Conservation (phyloP, 2,113 vertebrate species). For the Apus apus region DNA sequence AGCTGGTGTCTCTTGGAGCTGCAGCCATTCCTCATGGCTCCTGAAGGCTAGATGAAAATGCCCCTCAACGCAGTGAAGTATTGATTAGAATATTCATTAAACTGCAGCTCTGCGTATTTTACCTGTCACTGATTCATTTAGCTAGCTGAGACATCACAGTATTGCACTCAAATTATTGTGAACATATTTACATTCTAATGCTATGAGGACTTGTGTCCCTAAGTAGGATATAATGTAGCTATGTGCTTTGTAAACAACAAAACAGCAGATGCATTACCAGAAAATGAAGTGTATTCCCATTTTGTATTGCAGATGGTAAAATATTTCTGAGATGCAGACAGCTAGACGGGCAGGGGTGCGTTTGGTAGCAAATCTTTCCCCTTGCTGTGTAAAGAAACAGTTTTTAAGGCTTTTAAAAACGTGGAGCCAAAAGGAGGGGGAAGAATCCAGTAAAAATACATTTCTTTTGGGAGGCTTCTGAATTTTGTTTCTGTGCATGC, state of each 20-base stretch:
- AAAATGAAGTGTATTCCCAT: constrained; percentile 67
- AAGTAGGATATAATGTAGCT: constrained; percentile 70
- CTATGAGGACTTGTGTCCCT: constrained; percentile 66
- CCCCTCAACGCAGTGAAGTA: neutral
- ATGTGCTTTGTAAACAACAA: constrained; percentile 70
- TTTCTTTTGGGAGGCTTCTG: constrained; percentile 63
- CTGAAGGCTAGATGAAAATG: constrained; percentile 11
- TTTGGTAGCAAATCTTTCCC: constrained; percentile 6
- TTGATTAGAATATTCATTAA: constrained; percentile 62
- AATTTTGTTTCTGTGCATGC: constrained; percentile 27
- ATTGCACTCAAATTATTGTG: constrained; percentile 74
- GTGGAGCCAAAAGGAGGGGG: constrained; percentile 33
- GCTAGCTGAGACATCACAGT: constrained; percentile 74
- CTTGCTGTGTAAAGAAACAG: constrained; percentile 13
- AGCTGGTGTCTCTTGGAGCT: neutral
- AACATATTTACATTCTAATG: constrained; percentile 72
- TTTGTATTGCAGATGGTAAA: constrained; percentile 47
- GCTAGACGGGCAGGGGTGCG: neutral
- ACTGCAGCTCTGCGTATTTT: constrained; percentile 74
- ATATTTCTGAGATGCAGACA: constrained; percentile 58
- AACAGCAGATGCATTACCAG: constrained; percentile 48
- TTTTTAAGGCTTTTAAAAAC: constrained; percentile 26
- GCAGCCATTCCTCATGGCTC: neutral
- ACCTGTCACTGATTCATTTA: constrained; percentile 78
- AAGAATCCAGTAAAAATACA: constrained; percentile 70